phyloP scores from a whole-genome alignment of 92 coral and sea anemone genomes.

The Muricea muricata region DNA sequence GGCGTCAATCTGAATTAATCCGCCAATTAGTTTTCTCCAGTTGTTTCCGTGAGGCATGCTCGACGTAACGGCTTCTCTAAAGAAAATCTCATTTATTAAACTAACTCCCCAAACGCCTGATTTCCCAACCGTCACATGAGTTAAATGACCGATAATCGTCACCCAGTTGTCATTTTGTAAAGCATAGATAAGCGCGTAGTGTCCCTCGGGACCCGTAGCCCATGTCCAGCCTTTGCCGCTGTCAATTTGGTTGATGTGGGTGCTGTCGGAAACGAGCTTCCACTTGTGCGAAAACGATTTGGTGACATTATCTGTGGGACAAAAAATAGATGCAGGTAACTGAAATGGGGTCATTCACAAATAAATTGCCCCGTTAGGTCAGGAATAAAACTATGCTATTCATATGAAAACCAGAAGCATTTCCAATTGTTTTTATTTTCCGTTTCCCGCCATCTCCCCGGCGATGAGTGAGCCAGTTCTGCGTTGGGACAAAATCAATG shows the following conservation, averaged over 20 bases:
- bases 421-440: no score
- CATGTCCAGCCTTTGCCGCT: background rate
- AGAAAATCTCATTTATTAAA: background rate
- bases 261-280: background rate
- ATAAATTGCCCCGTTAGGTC: no score
- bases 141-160: background rate
- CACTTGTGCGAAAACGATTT: background rate
- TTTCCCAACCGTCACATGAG: background rate
- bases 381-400: no score
- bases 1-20: background rate
- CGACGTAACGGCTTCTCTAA: background rate
- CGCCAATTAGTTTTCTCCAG: background rate
- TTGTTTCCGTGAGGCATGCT: background rate
- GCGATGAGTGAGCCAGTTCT: no score
- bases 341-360: no score
- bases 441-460: no score
- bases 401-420: no score
- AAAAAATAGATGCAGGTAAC: no score
- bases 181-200: background rate
- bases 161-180: background rate
- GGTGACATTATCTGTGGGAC: background rate
- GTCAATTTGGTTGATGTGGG: background rate
- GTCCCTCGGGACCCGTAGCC: background rate
- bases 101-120: slow-evolving; percentile 13
- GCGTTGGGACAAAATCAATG: no score